Evolutionary conservation across 2,113 vertebrate species (phyloP).

Genomic region (Cyanoderma ruficeps): DNA sequence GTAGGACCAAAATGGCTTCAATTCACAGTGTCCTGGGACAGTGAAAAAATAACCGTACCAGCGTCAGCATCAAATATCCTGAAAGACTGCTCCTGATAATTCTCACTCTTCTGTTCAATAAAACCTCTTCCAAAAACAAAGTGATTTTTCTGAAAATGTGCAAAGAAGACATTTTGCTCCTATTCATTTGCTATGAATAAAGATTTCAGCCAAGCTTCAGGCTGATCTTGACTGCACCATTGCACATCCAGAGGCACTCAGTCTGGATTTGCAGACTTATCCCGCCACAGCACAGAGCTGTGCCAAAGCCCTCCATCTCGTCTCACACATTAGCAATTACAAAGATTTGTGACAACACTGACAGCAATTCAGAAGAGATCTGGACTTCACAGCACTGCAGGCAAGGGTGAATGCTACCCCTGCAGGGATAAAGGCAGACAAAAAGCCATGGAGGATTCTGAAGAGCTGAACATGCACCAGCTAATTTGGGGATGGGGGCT

Average conservation of each 20-base stretch:
- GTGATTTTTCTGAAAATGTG: conserved; percentile 21
- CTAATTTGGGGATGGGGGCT: not conserved
- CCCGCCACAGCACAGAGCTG: not conserved
- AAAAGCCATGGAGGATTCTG: not conserved
- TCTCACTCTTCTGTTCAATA: not conserved
- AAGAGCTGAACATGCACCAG: not conserved
- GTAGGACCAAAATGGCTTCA: not conserved
- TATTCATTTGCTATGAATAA: not conserved
- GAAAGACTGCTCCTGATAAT: not conserved
- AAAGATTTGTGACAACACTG: not conserved
- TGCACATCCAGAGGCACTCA: not conserved
- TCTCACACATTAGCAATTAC: not conserved
- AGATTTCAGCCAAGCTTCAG: not conserved
- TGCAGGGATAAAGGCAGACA: not conserved
- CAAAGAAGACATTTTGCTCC: not conserved
- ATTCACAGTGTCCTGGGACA: not conserved
- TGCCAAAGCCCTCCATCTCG: rapidly evolving
- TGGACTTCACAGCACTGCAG: not conserved
- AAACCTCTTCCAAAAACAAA: not conserved
- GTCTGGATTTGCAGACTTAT: not conserved
- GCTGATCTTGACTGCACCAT: not conserved
- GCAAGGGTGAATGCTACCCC: not conserved
- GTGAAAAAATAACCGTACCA: not conserved
- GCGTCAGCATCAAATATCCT: not conserved
- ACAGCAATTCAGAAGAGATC: not conserved